phyloP scores from a whole-genome alignment of 2,797 vertebrate genomes.

The Psittacula echo region DNA sequence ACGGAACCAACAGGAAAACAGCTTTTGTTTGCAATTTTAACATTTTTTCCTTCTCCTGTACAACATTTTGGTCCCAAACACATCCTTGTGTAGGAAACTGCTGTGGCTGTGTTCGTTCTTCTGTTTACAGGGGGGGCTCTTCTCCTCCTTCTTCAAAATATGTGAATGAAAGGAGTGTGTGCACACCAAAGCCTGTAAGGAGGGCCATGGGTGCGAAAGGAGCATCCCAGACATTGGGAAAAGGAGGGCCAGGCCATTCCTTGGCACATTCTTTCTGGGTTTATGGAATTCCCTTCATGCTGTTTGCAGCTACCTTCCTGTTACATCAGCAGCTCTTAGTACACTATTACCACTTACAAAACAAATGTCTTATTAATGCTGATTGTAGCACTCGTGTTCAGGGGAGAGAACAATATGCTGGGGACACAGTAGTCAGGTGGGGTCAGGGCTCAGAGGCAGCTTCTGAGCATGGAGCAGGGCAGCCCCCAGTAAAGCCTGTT shows the following conservation, averaged over 20 bases:
- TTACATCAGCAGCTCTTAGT: neutral
- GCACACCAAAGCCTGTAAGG: accelerated
- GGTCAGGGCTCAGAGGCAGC: accelerated
- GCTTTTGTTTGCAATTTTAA: constrained; percentile 1
- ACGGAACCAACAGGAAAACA: neutral
- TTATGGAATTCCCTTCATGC: neutral
- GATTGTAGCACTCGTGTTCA: neutral
- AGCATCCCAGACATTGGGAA: accelerated
- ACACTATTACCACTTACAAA: neutral
- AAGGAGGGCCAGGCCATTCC: accelerated
- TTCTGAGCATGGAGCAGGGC: accelerated
- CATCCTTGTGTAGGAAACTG: neutral
- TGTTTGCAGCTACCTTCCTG: neutral
- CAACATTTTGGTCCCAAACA: neutral
- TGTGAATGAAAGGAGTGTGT: accelerated
- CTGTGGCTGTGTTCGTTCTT: accelerated
- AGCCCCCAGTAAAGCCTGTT: accelerated
- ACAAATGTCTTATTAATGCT: neutral
- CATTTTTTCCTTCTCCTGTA: neutral
- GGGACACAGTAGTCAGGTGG: too few species aligned
- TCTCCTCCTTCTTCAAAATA: neutral
- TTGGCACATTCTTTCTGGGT: accelerated
- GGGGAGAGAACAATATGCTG: neutral
- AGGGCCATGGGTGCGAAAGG: accelerated
- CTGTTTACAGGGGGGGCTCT: accelerated